Evolutionary conservation across 2,797 vertebrate species (phyloP).

Genomic region (Fistularia tabacaria): DNA sequence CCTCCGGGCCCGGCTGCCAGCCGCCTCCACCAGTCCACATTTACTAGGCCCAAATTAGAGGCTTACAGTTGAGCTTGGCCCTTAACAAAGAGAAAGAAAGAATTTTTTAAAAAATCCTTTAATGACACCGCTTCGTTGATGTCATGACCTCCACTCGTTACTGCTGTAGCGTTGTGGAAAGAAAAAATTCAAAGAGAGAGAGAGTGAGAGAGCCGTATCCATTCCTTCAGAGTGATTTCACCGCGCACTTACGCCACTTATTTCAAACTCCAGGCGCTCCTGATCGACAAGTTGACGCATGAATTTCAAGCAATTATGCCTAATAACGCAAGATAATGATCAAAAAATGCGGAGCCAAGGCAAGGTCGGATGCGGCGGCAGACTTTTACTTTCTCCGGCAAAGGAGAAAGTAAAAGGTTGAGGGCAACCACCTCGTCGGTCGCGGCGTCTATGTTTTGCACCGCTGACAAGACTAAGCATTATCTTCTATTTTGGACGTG

Average conservation of each 20-base stretch:
- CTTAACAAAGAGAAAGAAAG: slow-evolving; percentile 46
- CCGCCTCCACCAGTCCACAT: slow-evolving; percentile 61
- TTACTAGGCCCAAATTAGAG: slow-evolving; percentile 70
- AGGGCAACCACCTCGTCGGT: slow-evolving; percentile 41
- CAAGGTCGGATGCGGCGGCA: slow-evolving; percentile 40
- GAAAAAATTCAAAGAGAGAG: slow-evolving; percentile 15
- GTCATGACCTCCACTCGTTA: slow-evolving; percentile 47
- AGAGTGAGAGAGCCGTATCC: too few species aligned
- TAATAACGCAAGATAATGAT: slow-evolving; percentile 55
- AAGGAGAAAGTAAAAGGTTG: slow-evolving; percentile 22
- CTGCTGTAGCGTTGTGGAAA: slow-evolving; percentile 32
- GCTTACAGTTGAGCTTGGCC: slow-evolving; percentile 57
- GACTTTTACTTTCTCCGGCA: slow-evolving; percentile 28
- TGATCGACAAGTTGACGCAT: slow-evolving; percentile 42
- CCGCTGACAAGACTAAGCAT: slow-evolving; percentile 52
- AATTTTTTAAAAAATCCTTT: slow-evolving; percentile 37
- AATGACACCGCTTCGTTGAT: slow-evolving; percentile 46
- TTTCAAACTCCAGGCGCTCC: too few species aligned
- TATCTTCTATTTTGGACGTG: slow-evolving; percentile 63
- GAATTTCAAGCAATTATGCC: slow-evolving; percentile 32
- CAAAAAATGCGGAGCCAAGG: slow-evolving; percentile 48
- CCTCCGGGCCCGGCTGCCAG: slow-evolving; percentile 43
- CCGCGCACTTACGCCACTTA: too few species aligned
- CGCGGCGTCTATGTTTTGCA: slow-evolving; percentile 48
- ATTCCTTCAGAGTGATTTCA: too few species aligned